Conservation (phyloP, 2,888 invertebrate species). For the Eucera pruinosa region DNA sequence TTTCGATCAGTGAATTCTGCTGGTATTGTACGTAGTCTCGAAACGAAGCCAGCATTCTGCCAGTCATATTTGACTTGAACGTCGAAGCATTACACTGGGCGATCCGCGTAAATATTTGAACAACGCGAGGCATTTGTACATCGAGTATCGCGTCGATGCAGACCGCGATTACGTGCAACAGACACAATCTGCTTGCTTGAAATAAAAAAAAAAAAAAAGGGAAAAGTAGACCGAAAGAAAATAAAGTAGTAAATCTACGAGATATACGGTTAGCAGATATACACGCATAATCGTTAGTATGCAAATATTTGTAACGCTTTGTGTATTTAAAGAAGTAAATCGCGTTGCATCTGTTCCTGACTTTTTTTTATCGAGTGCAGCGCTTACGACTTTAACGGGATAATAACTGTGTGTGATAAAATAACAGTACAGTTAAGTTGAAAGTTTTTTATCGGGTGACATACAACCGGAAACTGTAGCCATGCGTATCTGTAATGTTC, state of each 20-base stretch:
- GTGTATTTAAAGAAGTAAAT: background rate
- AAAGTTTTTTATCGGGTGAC: background rate
- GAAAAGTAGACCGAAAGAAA: background rate
- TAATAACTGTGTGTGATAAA: background rate
- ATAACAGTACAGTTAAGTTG: background rate
- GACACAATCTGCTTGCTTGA: background rate
- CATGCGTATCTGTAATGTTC: background rate
- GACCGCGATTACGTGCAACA: conserved; percentile 10
- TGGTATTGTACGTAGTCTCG: background rate
- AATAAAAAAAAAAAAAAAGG: background rate
- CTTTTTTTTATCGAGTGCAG: background rate
- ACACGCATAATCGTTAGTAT: no score
- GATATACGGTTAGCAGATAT: background rate
- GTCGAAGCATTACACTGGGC: background rate
- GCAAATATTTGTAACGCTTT: background rate
- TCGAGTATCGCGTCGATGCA: background rate
- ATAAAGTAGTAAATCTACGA: background rate
- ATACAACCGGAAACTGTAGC: background rate
- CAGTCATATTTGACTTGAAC: conserved; percentile 11
- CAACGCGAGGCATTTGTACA: conserved; percentile 22
- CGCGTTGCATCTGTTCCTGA: background rate
- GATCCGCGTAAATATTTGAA: conserved; percentile 33
- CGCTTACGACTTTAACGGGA: no score
- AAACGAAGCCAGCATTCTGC: background rate
- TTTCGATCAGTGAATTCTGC: background rate